Base-by-base conservation (phyloP, 1,140 invertebrate genomes). In the Macrotrachela quadricornifera region DNA sequence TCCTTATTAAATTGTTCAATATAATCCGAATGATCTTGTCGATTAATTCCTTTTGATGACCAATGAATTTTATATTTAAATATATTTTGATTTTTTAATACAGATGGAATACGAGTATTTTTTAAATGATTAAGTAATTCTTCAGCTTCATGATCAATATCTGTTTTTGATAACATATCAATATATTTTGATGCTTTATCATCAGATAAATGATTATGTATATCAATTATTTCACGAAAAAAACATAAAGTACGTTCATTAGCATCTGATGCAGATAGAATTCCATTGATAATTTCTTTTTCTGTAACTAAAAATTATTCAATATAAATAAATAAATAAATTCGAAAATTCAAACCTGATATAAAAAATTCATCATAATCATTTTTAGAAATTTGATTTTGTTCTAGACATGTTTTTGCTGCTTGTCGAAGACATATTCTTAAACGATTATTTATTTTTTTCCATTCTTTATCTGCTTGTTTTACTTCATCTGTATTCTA, bases 251-350 rank as follows among this genome's bases (percentile, higher is more conserved):
- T 44, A 15, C 42, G n/a, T 44, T 44, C 2, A 18, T 52, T 52
- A 6, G 50, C 43, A n/a, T 45, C 13, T 18, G 17, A 15, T 18
- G 6, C 2, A 3, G 42, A 44, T 18, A 52, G 45, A 17, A 52
- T 52, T 14, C 50, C 50, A 17, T 45, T 46, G 36, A 39, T 18
- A 17, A 52, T 52, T 37, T 52, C 50, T 46, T 52, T 17, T 47
- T 52, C 50, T 2, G 50, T 52, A 12, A 52, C 50, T 21, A 12
- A 17, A 53, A 17, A 46, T 3, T 6, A 36, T 18, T 36, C 10
- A 47, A 6, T 3, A 16, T 47, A 4, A 2, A 30, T 30, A 30
- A 30, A 8, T 2, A 30, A 16, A 13, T 1, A 47, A 18, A 16
- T n/a, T n/a, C n/a, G 10, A 46, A 21, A 10, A 8, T 13, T 18